Evolutionary conservation across 2,888 invertebrate genomes (phyloP).

Genomic region (Bembecia ichneumoniformis): DNA sequence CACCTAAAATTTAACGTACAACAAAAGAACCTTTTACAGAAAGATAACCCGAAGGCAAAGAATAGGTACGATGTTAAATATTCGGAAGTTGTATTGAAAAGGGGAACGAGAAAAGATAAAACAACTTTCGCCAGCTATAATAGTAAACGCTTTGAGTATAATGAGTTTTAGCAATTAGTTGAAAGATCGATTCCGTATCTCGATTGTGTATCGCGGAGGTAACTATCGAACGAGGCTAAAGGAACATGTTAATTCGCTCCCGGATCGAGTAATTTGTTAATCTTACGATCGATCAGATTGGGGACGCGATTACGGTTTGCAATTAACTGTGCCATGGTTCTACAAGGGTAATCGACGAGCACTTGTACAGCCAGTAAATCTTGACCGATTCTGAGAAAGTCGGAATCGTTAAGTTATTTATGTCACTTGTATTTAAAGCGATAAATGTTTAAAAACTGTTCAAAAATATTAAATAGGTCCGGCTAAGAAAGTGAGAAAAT

Average conservation of each 20-base stretch:
- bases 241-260: conserved; percentile 26
- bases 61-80: too few relatives aligned
- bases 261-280: conserved; percentile 28
- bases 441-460: too few relatives aligned
- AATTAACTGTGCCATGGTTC: conserved; percentile 7
- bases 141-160: not conserved
- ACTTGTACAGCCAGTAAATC: too few relatives aligned
- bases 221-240: conserved; percentile 12
- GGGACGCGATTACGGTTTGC: conserved; percentile 3
- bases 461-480: too few relatives aligned
- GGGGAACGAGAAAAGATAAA: not conserved
- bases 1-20: too few relatives aligned
- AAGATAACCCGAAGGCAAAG: too few relatives aligned
- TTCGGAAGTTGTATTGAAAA: not conserved
- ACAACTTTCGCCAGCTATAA: not conserved
- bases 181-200: conserved; percentile 19
- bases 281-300: conserved; percentile 25
- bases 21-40: too few relatives aligned
- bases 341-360: not conserved
- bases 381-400: too few relatives aligned
- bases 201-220: conserved; percentile 11
- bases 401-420: too few relatives aligned
- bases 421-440: too few relatives aligned
- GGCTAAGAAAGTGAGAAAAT: too few relatives aligned
- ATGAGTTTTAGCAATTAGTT: not conserved